Conservation (phyloP, 2,797 vertebrate species). For the Hirundo rustica region DNA sequence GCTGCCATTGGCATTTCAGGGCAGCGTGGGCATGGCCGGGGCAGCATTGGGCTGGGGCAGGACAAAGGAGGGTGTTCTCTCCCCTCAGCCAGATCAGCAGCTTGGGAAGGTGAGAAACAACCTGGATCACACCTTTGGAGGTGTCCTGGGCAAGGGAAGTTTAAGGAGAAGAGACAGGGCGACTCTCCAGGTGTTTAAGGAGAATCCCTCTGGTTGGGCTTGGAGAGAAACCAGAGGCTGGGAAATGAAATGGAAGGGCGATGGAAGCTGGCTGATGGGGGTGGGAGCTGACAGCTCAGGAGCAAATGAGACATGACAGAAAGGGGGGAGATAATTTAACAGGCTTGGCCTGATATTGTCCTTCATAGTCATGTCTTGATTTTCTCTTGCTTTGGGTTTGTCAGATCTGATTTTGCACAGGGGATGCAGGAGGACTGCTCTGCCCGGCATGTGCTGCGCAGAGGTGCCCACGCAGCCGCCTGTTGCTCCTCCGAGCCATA, state of each 20-base stretch:
- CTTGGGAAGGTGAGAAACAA: not conserved
- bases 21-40: accelerated
- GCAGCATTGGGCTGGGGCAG: not conserved
- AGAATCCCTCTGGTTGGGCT: not conserved
- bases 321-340: constrained; percentile 55
- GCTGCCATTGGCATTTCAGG: not conserved
- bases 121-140: accelerated
- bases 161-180: not conserved
- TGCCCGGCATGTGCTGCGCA: accelerated
- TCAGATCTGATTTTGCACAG: constrained; percentile 58
- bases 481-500: constrained; percentile 26
- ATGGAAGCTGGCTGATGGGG: not conserved
- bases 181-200: not conserved
- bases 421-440: not conserved
- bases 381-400: constrained; percentile 56
- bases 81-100: not conserved
- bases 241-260: not conserved
- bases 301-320: constrained; percentile 60
- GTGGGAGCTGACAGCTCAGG: constrained; percentile 12
- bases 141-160: not conserved
- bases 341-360: constrained; percentile 58
- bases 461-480: not conserved
- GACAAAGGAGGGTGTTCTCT: accelerated
- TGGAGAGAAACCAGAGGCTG: not conserved
- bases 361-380: constrained; percentile 57